A percentile compares a stretch with the other conserved stretches of the same genome.
phyloP scores from a whole-genome alignment of 2,113 vertebrate genomes.

The Taurulus bubalis region DNA sequence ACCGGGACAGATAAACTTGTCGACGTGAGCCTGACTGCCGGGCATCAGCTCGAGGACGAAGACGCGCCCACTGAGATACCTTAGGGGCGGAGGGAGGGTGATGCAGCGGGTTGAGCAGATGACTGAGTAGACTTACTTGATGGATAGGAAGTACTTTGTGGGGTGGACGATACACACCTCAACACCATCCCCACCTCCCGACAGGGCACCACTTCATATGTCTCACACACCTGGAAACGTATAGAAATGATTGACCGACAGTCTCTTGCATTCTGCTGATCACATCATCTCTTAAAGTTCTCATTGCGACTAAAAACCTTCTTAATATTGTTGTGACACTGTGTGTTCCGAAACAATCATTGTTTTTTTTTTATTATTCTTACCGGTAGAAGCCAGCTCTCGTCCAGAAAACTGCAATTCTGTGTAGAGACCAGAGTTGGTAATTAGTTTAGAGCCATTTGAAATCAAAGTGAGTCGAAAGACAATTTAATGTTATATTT shows the following conservation, averaged over 20 bases:
- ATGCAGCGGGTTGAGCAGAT: not conserved
- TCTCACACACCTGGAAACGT: slow-evolving; percentile 83
- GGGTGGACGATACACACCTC: slow-evolving; percentile 75
- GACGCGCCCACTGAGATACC: slow-evolving; percentile 83
- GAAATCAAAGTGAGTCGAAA: not conserved
- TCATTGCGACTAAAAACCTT: not conserved
- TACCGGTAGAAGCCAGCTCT: slow-evolving; percentile 88
- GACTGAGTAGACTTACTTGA: fast-evolving
- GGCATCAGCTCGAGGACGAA: slow-evolving; percentile 83
- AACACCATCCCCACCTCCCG: slow-evolving; percentile 81
- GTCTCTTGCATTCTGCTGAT: not conserved
- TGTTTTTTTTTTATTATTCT: slow-evolving; percentile 24
- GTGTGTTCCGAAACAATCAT: not conserved
- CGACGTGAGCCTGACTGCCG: slow-evolving; percentile 82
- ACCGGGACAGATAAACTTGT: slow-evolving; percentile 80
- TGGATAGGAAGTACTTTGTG: not conserved
- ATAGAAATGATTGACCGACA: not conserved
- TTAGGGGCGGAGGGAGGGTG: slow-evolving; percentile 38
- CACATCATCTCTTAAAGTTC: not conserved
- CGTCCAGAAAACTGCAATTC: slow-evolving; percentile 89
- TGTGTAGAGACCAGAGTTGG: slow-evolving; percentile 63
- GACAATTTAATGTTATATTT: not conserved
- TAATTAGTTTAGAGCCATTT: not conserved
- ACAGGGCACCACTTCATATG: slow-evolving; percentile 85
- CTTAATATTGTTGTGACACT: not conserved